These are phyloP conservation scores for Nymphalis polychloros DNA, from an alignment of 2,888 invertebrate species.

Conservation along the genomic window DNA sequence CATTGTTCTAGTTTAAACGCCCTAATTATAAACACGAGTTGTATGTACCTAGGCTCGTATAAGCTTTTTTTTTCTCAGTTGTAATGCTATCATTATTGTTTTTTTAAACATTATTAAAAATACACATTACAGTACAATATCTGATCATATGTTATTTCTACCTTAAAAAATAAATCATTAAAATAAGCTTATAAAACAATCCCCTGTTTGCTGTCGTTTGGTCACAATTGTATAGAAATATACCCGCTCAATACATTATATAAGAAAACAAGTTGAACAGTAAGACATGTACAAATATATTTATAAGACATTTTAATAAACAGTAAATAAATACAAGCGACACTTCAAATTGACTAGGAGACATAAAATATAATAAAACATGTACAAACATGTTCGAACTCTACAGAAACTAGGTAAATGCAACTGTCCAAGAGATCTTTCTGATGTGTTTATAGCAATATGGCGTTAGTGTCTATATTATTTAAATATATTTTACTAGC, in stretches of 20 bases:
- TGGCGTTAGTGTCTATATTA: slow-evolving; percentile 23
- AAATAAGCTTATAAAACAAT: too few species aligned
- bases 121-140: too few species aligned
- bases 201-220: too few species aligned
- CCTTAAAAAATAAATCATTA: too few species aligned
- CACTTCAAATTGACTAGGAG: slow-evolving; percentile 28
- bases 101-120: too few species aligned
- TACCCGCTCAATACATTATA: background rate
- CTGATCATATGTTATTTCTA: too few species aligned
- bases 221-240: background rate
- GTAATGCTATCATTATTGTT: too few species aligned
- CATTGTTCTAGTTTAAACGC: background rate
- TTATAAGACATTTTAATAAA: slow-evolving; percentile 19
- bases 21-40: too few species aligned
- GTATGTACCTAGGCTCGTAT: too few species aligned
- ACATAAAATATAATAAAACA: slow-evolving; percentile 37
- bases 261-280: background rate
- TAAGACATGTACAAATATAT: slow-evolving; percentile 16
- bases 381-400: slow-evolving; percentile 16
- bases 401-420: slow-evolving; percentile 26
- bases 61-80: too few species aligned
- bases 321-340: slow-evolving; percentile 29
- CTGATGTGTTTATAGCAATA: slow-evolving; percentile 38
- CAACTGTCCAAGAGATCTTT: slow-evolving; percentile 13
- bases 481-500: slow-evolving; percentile 6